Conservation (phyloP, 1,140 invertebrate species). For the Epicauta chinensis region DNA sequence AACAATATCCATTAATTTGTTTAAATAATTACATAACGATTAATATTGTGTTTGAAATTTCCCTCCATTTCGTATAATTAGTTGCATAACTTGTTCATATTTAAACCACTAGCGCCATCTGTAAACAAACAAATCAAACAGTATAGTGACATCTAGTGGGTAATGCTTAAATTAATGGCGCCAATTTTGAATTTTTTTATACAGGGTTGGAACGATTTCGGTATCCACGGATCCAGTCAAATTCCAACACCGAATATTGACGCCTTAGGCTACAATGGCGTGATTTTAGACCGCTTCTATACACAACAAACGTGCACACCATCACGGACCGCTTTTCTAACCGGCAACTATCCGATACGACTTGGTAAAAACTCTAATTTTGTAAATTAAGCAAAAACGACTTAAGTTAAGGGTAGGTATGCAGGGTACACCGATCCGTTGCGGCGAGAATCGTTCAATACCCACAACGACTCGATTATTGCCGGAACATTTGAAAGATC, state of each 20-base stretch:
- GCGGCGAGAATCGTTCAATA: constrained; percentile 50
- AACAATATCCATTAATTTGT: too few species aligned
- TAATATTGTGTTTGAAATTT: too few species aligned
- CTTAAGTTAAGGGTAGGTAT: constrained; percentile 46
- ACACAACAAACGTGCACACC: constrained; percentile 71
- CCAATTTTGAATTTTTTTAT: constrained; percentile 24
- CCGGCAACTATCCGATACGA: constrained; percentile 77
- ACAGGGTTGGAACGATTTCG: constrained; percentile 85
- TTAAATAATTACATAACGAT: too few species aligned
- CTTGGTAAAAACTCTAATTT: constrained; percentile 49
- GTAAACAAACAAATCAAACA: too few species aligned
- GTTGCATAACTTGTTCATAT: too few species aligned
- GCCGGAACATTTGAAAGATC: constrained; percentile 65
- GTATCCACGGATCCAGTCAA: constrained; percentile 79
- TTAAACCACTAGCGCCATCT: too few species aligned
- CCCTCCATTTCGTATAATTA: too few species aligned
- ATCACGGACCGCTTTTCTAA: constrained; percentile 68
- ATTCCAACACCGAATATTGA: constrained; percentile 83
- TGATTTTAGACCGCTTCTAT: constrained; percentile 68
- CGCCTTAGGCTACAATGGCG: constrained; percentile 67
- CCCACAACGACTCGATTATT: constrained; percentile 52
- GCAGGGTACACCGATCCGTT: constrained; percentile 54
- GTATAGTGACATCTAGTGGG: too few species aligned
- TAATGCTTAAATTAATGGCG: too few species aligned
- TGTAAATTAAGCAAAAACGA: not conserved